Evolutionary conservation across 2,888 invertebrate genomes (phyloP).

Genomic region (Oasisia sp.): DNA sequence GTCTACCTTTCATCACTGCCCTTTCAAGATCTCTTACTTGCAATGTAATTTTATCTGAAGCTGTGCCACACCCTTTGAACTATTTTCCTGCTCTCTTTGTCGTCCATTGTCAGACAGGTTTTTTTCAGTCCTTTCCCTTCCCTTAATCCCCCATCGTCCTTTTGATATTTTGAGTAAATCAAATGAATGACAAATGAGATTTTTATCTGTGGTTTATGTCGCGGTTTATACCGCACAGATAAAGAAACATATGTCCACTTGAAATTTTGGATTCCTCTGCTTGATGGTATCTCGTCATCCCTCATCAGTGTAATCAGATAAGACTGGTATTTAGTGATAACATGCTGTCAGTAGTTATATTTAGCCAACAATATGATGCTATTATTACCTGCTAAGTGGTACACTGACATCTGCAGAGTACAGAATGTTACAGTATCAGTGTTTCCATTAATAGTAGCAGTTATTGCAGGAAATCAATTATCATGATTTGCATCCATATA

Average conservation of each 20-base stretch:
- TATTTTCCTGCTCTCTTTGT: no score
- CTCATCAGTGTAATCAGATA: neutral
- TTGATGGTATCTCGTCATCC: neutral
- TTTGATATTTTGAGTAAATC: no score
- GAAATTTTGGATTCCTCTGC: neutral
- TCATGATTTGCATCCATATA: neutral
- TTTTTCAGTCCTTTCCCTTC: no score
- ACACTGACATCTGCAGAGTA: neutral
- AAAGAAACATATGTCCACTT: conserved; percentile 1
- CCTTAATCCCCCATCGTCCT: no score
- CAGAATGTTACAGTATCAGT: neutral
- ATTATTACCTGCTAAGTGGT: neutral
- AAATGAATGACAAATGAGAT: neutral
- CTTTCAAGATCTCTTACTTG: no score
- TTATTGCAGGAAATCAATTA: neutral
- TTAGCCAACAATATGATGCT: neutral
- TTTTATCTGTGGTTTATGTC: neutral
- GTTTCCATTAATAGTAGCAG: neutral
- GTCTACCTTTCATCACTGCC: no score
- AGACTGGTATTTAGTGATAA: conserved; percentile 1
- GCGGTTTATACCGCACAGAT: neutral
- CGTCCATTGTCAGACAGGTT: no score
- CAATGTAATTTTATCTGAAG: no score
- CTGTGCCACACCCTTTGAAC: no score
- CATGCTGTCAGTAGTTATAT: conserved; percentile 17